Percentiles rank a stretch among this genome's conserved stretches.
Conservation (phyloP, 2,888 invertebrate species). For the Xanthostigma xanthostigma region DNA sequence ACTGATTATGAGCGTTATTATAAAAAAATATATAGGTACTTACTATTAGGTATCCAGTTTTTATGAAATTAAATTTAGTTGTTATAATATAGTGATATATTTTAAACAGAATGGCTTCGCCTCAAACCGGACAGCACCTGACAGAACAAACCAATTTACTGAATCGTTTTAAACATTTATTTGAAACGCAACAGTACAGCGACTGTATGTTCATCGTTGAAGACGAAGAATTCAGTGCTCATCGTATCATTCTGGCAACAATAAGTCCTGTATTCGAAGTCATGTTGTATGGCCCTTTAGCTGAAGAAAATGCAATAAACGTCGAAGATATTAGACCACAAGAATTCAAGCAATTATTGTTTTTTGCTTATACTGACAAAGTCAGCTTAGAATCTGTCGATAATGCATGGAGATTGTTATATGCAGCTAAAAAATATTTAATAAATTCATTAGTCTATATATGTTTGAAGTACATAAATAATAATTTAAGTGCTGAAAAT, state of each 20-base stretch:
- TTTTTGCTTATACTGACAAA: constrained; percentile 45
- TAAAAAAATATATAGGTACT: too few species aligned
- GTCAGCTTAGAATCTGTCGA: constrained; percentile 37
- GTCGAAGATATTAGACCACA: constrained; percentile 43
- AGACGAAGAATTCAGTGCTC: constrained; percentile 36
- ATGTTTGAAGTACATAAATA: constrained; percentile 37
- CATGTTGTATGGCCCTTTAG: constrained; percentile 48
- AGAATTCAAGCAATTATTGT: constrained; percentile 42
- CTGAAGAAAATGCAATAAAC: constrained; percentile 29
- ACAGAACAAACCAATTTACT: not conserved
- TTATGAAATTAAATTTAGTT: not conserved
- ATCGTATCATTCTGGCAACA: constrained; percentile 45
- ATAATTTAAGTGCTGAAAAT: constrained; percentile 39
- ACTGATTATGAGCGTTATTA: too few species aligned
- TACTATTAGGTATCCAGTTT: too few species aligned
- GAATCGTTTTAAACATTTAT: constrained; percentile 32
- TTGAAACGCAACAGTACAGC: constrained; percentile 37
- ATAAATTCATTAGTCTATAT: constrained; percentile 34
- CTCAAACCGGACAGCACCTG: not conserved
- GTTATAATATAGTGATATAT: not conserved
- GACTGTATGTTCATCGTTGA: constrained; percentile 43
- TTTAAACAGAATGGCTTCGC: not conserved
- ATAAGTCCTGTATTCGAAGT: constrained; percentile 54
- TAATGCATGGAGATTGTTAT: constrained; percentile 44
- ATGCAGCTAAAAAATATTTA: constrained; percentile 51